Base-by-base conservation (phyloP, 2,797 vertebrate species). In the Centropyge bicolor region DNA sequence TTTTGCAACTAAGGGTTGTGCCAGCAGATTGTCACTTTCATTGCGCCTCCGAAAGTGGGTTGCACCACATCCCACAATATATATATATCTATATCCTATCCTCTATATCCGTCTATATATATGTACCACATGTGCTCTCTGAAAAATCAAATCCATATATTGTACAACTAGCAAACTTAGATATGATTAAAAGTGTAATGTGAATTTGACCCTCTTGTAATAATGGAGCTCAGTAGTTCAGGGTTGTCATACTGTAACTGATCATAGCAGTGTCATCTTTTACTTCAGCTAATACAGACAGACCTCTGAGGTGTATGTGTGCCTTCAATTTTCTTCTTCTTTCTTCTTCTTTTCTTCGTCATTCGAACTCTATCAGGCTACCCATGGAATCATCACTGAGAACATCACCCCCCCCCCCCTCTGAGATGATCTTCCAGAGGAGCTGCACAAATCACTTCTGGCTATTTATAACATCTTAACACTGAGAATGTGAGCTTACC, bases 381-480 rank as follows among this genome's bases (percentile, higher is more conserved):
- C 61, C 51, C 74, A 22, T 46, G 41, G 52, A 70, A 81, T 63
- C 73, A 24, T 70, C 66, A 61, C 62, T 63, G 64, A 72, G 79
- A 83, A 81, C 82, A 81, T 64, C 59, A 41, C 22, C 3, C 54
- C 72, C 73, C 60, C 72, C 73, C 60, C 66, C 68, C 36, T 19
- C 62, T 77, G 75, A 81, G 67, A 56, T 62, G 76, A 71, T 85
- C 70, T 70, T 49, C 78, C 80, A 88, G 74, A 79, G 80, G 81
- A 86, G 82, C 86, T 74, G 81, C 70, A 78, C 82, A 76, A 91
- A 92, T 92, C 93, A 88, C 88, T 90, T 81, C 74, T 80, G 76
- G 90, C 88, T 94, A 92, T 93, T 94, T 94, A 91, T 93, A 88
- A 90, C 90, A 88, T 86, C 82, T 90, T 91, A 89, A 93, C 91